phyloP scores from a whole-genome alignment of 2,888 invertebrate genomes.

The Fissipunctia ypsillon region DNA sequence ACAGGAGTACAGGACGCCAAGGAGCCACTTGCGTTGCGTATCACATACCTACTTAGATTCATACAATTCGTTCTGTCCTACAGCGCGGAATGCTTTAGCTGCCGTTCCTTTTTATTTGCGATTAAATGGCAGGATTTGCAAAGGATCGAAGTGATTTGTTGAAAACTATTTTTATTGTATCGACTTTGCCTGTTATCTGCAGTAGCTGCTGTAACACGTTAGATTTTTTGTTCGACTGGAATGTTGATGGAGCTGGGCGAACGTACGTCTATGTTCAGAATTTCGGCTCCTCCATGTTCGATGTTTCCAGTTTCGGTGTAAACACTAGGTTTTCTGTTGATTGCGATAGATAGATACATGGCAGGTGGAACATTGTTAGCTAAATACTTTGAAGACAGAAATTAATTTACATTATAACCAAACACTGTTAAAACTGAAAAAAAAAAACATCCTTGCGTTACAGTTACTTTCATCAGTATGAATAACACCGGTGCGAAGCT shows the following conservation, averaged over 20 bases:
- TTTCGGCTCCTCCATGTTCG: not conserved
- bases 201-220: not conserved
- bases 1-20: constrained; percentile 4
- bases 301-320: not conserved
- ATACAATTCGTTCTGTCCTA: constrained; percentile 12
- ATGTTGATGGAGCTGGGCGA: not conserved
- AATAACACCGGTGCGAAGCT: not conserved
- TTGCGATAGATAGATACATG: not conserved
- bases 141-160: not conserved
- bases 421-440: not conserved
- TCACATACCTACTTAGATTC: constrained; percentile 13
- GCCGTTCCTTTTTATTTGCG: constrained; percentile 22
- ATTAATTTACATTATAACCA: not conserved
- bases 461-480: not conserved
- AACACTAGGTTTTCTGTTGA: not conserved
- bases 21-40: not conserved
- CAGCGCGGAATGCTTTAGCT: constrained; percentile 17
- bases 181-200: not conserved
- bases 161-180: constrained; percentile 10
- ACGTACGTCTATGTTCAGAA: not conserved
- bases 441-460: not conserved
- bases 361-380: not conserved
- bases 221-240: not conserved
- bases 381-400: not conserved
- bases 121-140: constrained; percentile 5